Percentiles rank a stretch among this genome's conserved stretches.
Evolutionary conservation across 2,888 invertebrate genomes (phyloP).

Genomic region (Brenthis daphne): DNA sequence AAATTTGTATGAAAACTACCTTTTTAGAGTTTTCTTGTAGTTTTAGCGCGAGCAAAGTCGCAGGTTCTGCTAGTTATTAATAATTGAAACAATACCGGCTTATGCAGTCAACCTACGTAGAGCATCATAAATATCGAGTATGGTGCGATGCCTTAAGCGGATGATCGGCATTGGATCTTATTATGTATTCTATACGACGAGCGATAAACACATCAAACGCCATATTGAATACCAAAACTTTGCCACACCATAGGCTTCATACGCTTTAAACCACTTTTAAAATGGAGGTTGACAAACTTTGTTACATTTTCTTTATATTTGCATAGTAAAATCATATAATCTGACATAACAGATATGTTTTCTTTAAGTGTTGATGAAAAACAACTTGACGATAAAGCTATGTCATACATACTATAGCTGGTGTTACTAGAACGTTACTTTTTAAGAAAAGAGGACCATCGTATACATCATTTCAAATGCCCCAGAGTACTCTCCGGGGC

Average conservation of each 20-base stretch:
- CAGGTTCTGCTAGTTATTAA: not conserved
- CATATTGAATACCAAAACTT: slow-evolving; percentile 39
- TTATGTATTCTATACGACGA: slow-evolving; percentile 40
- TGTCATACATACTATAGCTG: too few relatives aligned
- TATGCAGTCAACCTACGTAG: slow-evolving; percentile 30
- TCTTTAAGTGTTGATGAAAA: too few relatives aligned
- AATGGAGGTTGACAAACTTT: not conserved
- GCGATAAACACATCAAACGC: slow-evolving; percentile 35
- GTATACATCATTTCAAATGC: slow-evolving; percentile 13
- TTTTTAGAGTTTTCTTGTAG: too few relatives aligned
- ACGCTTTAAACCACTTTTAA: not conserved
- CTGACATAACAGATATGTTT: too few relatives aligned
- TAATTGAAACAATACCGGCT: slow-evolving; percentile 13
- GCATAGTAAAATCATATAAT: too few relatives aligned
- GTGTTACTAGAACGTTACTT: not conserved
- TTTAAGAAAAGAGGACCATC: not conserved
- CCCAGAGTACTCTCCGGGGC: slow-evolving; percentile 18
- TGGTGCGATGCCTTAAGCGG: slow-evolving; percentile 36
- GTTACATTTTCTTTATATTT: too few relatives aligned
- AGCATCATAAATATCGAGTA: slow-evolving; percentile 31
- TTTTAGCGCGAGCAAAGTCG: too few relatives aligned
- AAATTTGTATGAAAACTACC: too few relatives aligned
- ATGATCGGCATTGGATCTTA: slow-evolving; percentile 32
- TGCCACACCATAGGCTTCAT: slow-evolving; percentile 12
- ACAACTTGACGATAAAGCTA: too few relatives aligned